phyloP scores from a whole-genome alignment of 2,888 invertebrate genomes.

The Abscondita cerata region DNA sequence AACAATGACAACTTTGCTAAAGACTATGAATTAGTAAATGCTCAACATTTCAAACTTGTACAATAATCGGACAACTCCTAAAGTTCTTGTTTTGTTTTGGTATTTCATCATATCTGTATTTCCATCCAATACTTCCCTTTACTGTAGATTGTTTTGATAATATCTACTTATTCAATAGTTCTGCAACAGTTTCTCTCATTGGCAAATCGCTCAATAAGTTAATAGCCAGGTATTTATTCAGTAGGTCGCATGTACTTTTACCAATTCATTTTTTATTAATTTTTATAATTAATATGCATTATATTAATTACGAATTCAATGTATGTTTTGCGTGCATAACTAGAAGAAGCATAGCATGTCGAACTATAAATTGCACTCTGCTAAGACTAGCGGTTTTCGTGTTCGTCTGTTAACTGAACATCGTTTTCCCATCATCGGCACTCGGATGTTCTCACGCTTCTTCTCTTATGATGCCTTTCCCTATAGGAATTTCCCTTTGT shows the following conservation, averaged over 20 bases:
- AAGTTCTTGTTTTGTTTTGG: slow-evolving; percentile 1
- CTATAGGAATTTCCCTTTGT: slow-evolving; percentile 21
- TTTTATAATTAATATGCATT: too few species aligned
- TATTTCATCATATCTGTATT: slow-evolving; percentile 3
- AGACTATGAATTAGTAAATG: slow-evolving; percentile 4
- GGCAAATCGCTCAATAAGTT: too few species aligned
- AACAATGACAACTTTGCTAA: slow-evolving; percentile 2
- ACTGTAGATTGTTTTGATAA: too few species aligned
- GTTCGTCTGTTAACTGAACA: slow-evolving; percentile 32
- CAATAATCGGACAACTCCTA: slow-evolving; percentile 6
- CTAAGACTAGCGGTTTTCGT: slow-evolving; percentile 27
- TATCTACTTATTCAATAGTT: too few species aligned
- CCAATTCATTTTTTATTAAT: too few species aligned
- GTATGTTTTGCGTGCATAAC: slow-evolving; percentile 24
- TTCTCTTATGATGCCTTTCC: slow-evolving; percentile 28
- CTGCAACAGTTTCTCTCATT: too few species aligned
- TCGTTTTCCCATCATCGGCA: slow-evolving; percentile 33
- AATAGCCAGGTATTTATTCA: too few species aligned
- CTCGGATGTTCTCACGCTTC: slow-evolving; percentile 29
- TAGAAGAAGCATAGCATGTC: slow-evolving; percentile 25
- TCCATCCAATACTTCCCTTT: not conserved
- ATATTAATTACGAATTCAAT: slow-evolving; percentile 6
- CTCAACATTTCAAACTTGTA: not conserved
- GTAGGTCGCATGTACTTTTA: too few species aligned
- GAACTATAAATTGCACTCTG: slow-evolving; percentile 32